Base-by-base conservation (phyloP, 2,888 invertebrate species). In the Tetanocera ferruginea region DNA sequence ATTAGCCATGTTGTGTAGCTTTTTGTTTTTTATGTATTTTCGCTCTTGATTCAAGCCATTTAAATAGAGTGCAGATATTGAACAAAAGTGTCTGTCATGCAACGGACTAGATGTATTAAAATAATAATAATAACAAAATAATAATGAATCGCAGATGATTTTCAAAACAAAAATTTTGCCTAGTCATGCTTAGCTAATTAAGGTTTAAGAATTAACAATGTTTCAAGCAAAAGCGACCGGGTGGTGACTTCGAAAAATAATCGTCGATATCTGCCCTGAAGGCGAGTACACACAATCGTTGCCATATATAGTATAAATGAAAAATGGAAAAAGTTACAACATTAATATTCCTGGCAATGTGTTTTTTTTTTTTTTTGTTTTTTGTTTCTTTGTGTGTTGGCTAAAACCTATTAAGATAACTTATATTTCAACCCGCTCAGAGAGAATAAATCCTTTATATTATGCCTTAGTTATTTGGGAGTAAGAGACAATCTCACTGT, bases 71-170 rank as follows among this genome's bases (percentile, higher is more conserved):
- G 34, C 25, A 28, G 34, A 37, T 66, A 31, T 37, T 37, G 64
- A 17, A 9, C 34, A 66, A 66, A 28, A 66, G 14, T 51, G 51
- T 19, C 19, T 19, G 69, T 69, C 69, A 69, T 69, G 49, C 17
- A 49, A 14, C 49, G 69, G 25, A 69, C 69, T n/a, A 25, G n/a
- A 31, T 64, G 34, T 34, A 31, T 23, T 49, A 28, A 17, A 43
- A 25, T 25, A 28, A 31, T 9, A 11, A 25, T 64, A 9, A n/a
- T 23, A 55, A n/a, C 28, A 11, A 62, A 8, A 62, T 28, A 28
- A 62, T 69, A 69, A 69, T 69, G 69, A 69, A 69, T 69, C 69
- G 69, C 19, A 49, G 49, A 69, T 69, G 69, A 69, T 69, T 69
- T 43, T 69, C 69, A 25, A 69, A 69, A 49, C 14, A 28, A 34